phyloP scores from a whole-genome alignment of 2,113 vertebrate species.

The Pomatostomus ruficeps region DNA sequence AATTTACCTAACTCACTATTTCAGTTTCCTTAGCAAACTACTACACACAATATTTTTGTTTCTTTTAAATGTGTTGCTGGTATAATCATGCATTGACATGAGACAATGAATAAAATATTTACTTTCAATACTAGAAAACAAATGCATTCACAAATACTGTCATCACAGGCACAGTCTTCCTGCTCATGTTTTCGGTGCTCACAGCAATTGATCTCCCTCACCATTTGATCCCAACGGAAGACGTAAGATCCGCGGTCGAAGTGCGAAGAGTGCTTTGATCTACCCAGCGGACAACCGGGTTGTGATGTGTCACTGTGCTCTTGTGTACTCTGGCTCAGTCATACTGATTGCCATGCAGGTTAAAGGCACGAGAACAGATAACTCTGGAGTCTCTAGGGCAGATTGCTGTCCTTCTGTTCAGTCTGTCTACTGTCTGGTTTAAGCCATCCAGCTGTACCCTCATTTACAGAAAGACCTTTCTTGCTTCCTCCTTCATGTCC shows the following conservation, averaged over 20 bases:
- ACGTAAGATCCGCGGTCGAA: fast-evolving
- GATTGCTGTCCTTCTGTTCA: fast-evolving
- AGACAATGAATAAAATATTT: not conserved
- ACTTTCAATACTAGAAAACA: not conserved
- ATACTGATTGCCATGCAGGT: not conserved
- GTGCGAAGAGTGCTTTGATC: not conserved
- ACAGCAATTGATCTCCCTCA: not conserved
- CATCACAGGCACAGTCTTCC: not conserved
- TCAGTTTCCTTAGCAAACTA: not conserved
- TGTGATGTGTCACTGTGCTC: not conserved
- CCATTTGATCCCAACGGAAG: not conserved
- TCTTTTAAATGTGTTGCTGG: not conserved
- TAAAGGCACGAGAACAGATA: not conserved
- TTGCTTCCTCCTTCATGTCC: not conserved
- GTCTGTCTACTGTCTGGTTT: not conserved
- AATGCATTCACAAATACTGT: not conserved
- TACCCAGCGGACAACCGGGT: not conserved
- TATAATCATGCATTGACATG: not conserved
- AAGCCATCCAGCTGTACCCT: not conserved
- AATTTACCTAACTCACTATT: not conserved
- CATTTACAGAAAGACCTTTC: not conserved
- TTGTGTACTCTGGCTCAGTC: not conserved
- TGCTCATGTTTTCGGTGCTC: not conserved
- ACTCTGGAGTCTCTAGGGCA: not conserved
- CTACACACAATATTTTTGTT: not conserved